Evolutionary conservation across 2,888 invertebrate species (phyloP).

Genomic region (Drosophila austrosaltans): DNA sequence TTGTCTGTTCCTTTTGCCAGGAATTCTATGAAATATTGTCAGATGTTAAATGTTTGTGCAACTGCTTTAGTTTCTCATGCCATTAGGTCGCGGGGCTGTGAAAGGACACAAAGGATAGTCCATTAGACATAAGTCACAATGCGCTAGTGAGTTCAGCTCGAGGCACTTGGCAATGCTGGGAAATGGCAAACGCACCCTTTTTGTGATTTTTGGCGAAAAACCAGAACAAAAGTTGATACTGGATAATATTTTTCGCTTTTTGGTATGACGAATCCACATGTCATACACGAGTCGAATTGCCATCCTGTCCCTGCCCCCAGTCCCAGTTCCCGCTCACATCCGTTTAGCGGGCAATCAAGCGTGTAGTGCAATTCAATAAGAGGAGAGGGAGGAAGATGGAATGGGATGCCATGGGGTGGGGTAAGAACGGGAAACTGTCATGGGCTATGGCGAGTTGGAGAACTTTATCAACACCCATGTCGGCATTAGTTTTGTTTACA

Average conservation of each 20-base stretch:
- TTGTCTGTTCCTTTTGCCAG: background rate
- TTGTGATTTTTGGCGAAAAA: conserved; percentile 64
- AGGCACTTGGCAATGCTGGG: conserved; percentile 28
- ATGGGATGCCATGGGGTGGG: conserved; percentile 10
- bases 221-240: conserved; percentile 71
- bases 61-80: conserved; percentile 68
- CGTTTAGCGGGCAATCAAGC: conserved; percentile 78
- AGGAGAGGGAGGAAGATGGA: conserved; percentile 22
- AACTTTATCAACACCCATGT: conserved; percentile 78
- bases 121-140: conserved; percentile 66
- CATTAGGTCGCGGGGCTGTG: conserved; percentile 53
- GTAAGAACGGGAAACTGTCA: conserved; percentile 7
- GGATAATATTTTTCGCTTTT: conserved; percentile 73
- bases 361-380: conserved; percentile 78
- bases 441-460: conserved; percentile 54
- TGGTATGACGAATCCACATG: conserved; percentile 78
- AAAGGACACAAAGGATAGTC: conserved; percentile 58
- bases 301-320: background rate
- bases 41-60: conserved; percentile 66
- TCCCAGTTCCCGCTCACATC: conserved; percentile 47
- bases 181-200: conserved; percentile 44
- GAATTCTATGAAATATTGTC: background rate
- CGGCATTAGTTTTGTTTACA: conserved; percentile 82
- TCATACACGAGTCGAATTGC: conserved; percentile 55
- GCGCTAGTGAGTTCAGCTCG: conserved; percentile 35